Conservation (phyloP, 1,140 invertebrate species). For the Meloidogyne floridensis region DNA sequence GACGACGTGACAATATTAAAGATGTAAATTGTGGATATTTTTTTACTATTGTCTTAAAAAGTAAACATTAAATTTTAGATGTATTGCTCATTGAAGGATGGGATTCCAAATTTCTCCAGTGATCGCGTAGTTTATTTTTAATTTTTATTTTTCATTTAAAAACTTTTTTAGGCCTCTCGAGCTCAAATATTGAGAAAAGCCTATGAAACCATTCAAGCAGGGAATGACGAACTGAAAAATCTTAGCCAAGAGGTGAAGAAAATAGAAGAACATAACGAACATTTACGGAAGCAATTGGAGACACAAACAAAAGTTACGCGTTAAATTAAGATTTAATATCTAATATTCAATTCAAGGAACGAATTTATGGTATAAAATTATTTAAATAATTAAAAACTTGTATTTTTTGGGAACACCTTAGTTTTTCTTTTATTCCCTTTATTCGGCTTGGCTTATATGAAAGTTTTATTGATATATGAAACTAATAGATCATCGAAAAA, state of each 20-base stretch:
- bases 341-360: too few species aligned
- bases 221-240: slow-evolving; percentile 31
- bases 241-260: slow-evolving; percentile 30
- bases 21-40: slow-evolving; percentile 41
- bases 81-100: slow-evolving; percentile 42
- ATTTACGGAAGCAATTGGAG: neutral
- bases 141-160: neutral
- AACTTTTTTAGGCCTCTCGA: slow-evolving; percentile 41
- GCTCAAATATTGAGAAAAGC: slow-evolving; percentile 43
- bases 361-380: too few species aligned
- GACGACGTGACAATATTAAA: slow-evolving; percentile 57
- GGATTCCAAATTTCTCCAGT: slow-evolving; percentile 46
- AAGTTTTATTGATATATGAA: neutral
- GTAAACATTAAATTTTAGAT: slow-evolving; percentile 16
- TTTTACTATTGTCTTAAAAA: slow-evolving; percentile 30
- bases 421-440: neutral
- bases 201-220: slow-evolving; percentile 39
- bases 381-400: neutral
- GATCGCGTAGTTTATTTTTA: slow-evolving; percentile 20
- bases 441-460: neutral
- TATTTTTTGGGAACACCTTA: neutral
- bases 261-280: slow-evolving; percentile 37
- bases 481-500: slow-evolving; percentile 7
- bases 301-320: neutral
- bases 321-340: neutral